Conservation (phyloP, 1,140 invertebrate genomes). For the Drosophila oshimai region DNA sequence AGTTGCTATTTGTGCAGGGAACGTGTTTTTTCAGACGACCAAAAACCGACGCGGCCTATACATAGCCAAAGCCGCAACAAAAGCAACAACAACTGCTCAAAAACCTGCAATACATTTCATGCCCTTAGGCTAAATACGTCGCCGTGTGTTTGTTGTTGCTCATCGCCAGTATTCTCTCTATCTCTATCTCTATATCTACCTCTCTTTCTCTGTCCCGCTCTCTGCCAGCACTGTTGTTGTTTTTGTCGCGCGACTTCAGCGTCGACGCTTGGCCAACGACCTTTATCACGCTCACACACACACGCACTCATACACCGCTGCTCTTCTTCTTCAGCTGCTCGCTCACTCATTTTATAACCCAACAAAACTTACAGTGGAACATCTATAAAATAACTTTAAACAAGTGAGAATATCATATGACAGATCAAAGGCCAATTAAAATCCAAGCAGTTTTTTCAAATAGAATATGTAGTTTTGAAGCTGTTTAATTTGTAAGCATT, state of each 20-base stretch:
- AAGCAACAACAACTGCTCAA: slow-evolving; percentile 10
- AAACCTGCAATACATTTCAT: slow-evolving; percentile 77
- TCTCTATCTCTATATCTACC: slow-evolving; percentile 1
- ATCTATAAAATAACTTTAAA: not conserved
- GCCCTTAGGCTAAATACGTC: slow-evolving; percentile 76
- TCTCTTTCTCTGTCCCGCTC: slow-evolving; percentile 12
- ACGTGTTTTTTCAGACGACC: slow-evolving; percentile 67
- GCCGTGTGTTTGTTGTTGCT: slow-evolving; percentile 37
- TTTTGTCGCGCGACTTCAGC: slow-evolving; percentile 64
- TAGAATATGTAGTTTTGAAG: too few species aligned
- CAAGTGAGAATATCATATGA: too few species aligned
- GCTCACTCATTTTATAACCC: slow-evolving; percentile 34
- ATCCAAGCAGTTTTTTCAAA: too few species aligned
- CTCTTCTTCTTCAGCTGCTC: slow-evolving; percentile 59
- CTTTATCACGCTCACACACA: slow-evolving; percentile 58
- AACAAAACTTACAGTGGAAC: slow-evolving; percentile 17
- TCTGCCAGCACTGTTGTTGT: slow-evolving; percentile 48
- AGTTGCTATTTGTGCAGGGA: slow-evolving; percentile 29
- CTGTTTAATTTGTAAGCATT: too few species aligned
- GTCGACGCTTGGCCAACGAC: slow-evolving; percentile 73
- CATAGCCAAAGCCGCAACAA: slow-evolving; percentile 34
- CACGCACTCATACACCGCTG: slow-evolving; percentile 17
- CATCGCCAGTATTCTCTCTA: slow-evolving; percentile 28
- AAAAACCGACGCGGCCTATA: slow-evolving; percentile 41
- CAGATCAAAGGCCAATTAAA: too few species aligned